Conservation (phyloP, 2,113 vertebrate species). For the Lophochroa leadbeateri region DNA sequence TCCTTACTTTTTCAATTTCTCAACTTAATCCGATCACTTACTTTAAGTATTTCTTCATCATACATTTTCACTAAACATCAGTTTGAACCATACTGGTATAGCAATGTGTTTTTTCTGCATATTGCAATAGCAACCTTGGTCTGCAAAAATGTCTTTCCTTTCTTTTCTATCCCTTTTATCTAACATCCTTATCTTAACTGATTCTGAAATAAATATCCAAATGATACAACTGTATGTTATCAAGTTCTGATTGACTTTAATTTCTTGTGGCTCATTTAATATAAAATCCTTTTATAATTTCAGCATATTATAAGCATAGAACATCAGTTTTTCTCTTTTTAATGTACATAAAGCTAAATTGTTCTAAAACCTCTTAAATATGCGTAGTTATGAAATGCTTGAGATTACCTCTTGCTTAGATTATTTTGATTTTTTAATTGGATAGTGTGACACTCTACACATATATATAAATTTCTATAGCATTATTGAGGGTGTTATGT, state of each 20-base stretch:
- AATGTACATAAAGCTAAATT: neutral
- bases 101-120: neutral
- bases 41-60: neutral
- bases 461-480: neutral
- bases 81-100: neutral
- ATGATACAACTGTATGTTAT: neutral
- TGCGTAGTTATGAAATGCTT: neutral
- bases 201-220: neutral
- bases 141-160: neutral
- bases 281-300: neutral
- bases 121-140: neutral
- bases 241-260: neutral
- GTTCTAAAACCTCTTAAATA: neutral
- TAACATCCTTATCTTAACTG: neutral
- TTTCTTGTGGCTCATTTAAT: neutral
- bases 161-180: neutral
- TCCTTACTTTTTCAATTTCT: fast-evolving
- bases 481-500: neutral
- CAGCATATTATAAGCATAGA: neutral
- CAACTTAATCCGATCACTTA: fast-evolving
- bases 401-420: neutral
- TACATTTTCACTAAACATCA: neutral
- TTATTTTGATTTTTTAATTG: neutral
- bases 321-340: neutral
- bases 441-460: neutral